Conservation (phyloP, 1,140 invertebrate genomes). For the Cotesia chilonis region DNA sequence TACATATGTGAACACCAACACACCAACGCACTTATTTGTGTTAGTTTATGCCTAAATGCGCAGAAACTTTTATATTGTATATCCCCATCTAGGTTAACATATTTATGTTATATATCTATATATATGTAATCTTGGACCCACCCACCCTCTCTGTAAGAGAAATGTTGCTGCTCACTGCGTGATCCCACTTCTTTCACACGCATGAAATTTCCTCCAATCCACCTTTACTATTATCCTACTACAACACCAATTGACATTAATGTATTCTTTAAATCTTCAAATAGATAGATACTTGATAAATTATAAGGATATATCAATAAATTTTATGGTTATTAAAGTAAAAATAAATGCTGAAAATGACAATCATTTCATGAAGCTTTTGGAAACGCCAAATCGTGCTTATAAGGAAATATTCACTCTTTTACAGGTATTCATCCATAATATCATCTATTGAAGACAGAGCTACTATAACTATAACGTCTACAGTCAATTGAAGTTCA, state of each 20-base stretch:
- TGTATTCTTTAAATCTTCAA: neutral
- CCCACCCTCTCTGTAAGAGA: conserved; percentile 40
- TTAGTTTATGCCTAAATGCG: conserved; percentile 34
- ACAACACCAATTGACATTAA: neutral
- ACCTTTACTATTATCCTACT: conserved; percentile 8
- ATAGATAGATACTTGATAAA: neutral
- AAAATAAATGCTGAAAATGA: too few species aligned
- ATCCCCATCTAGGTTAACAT: conserved; percentile 9
- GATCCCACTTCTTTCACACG: conserved; percentile 48
- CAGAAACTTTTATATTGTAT: conserved; percentile 38
- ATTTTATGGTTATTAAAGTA: too few species aligned
- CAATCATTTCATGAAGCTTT: too few species aligned
- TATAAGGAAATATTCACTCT: too few species aligned
- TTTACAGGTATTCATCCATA: too few species aligned
- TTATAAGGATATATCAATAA: too few species aligned
- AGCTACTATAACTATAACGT: too few species aligned
- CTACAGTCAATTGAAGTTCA: too few species aligned
- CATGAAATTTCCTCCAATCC: conserved; percentile 35
- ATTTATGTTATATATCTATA: conserved; percentile 7
- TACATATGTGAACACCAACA: conserved; percentile 23
- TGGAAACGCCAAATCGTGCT: too few species aligned
- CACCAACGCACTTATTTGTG: conserved; percentile 36
- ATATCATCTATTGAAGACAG: too few species aligned
- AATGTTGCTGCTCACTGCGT: conserved; percentile 41
- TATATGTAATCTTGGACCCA: conserved; percentile 39